These are phyloP conservation scores for Gymnogyps californianus DNA, from an alignment of 2,113 vertebrate species.

Conservation along the genomic window DNA sequence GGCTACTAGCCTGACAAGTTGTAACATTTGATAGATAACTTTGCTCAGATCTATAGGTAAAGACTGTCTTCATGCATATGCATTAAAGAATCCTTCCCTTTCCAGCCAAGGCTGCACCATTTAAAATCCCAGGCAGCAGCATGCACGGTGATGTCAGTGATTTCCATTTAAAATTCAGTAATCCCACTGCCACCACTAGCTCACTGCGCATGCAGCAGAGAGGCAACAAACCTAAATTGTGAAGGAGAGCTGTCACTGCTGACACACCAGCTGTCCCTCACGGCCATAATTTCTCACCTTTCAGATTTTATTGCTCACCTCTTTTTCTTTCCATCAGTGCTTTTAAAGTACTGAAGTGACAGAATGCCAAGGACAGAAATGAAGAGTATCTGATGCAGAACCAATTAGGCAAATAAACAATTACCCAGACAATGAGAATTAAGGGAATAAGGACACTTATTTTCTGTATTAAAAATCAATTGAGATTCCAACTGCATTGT, in stretches of 20 bases:
- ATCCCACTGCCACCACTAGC: neutral
- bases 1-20: neutral
- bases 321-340: neutral
- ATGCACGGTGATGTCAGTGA: rapidly evolving
- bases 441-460: neutral
- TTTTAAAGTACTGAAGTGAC: conserved; percentile 23
- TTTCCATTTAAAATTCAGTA: neutral
- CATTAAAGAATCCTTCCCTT: neutral
- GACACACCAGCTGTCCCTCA: neutral
- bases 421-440: conserved; percentile 41
- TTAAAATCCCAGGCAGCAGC: neutral
- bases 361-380: conserved; percentile 37
- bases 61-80: neutral
- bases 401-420: conserved; percentile 69
- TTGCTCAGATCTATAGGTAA: neutral
- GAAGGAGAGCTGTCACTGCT: conserved; percentile 27
- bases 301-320: conserved; percentile 37
- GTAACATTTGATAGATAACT: rapidly evolving
- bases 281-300: conserved; percentile 35
- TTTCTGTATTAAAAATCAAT: conserved; percentile 16
- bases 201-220: neutral
- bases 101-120: neutral
- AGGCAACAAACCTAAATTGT: neutral
- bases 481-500: neutral
- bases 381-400: conserved; percentile 59